Percentiles rank a stretch among this genome's conserved stretches.
Conservation (phyloP, 2,113 vertebrate genomes). For the Mormoops blainvillei region DNA sequence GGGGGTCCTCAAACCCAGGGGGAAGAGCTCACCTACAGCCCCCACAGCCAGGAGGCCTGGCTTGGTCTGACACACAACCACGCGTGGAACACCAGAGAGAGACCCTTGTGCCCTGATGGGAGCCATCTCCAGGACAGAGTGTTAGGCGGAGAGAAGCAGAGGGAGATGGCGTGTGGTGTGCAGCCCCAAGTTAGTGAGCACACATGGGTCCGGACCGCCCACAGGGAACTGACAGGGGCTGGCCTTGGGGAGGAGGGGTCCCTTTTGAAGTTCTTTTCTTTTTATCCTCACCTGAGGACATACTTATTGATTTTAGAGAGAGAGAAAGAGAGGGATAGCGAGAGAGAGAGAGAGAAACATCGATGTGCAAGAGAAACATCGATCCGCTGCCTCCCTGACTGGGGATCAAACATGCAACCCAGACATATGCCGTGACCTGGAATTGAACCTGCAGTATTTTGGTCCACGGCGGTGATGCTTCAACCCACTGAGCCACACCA, state of each 20-base stretch:
- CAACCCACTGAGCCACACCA: too few relatives aligned
- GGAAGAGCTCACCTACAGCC: not conserved
- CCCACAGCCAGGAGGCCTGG: not conserved
- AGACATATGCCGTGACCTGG: too few relatives aligned
- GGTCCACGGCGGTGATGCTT: too few relatives aligned
- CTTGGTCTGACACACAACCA: not conserved
- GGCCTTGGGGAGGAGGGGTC: not conserved
- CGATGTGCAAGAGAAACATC: too few relatives aligned
- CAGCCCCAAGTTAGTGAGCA: accelerated
- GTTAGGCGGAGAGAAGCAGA: not conserved
- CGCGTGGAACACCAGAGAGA: not conserved
- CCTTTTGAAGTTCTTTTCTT: not conserved
- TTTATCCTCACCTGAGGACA: too few relatives aligned
- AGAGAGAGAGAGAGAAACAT: too few relatives aligned
- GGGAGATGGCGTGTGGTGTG: accelerated
- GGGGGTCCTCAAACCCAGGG: accelerated
- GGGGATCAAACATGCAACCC: too few relatives aligned
- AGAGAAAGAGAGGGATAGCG: too few relatives aligned
- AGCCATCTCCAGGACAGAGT: accelerated
- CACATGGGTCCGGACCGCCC: not conserved
- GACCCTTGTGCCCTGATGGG: accelerated
- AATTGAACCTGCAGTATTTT: too few relatives aligned
- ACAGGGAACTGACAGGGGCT: not conserved
- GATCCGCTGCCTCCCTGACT: too few relatives aligned
- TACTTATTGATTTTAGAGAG: too few relatives aligned